These are phyloP conservation scores for Buceros bicornis DNA, from an alignment of 2,797 vertebrate genomes.

Conservation along the genomic window DNA sequence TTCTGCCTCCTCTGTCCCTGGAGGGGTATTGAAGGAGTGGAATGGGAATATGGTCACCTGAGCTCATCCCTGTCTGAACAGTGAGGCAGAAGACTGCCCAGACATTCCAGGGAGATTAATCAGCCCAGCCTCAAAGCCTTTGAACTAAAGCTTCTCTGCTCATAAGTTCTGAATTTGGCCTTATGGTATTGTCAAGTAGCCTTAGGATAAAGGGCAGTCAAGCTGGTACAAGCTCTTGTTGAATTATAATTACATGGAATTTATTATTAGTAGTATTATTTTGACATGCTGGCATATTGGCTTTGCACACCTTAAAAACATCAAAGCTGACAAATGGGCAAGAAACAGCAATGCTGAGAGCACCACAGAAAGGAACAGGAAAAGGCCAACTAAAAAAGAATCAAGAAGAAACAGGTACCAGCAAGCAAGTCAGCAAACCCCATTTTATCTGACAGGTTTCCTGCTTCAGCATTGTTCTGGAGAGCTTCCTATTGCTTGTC, in stretches of 20 bases:
- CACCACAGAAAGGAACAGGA: constrained; percentile 18
- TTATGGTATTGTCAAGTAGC: background rate
- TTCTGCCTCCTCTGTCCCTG: background rate
- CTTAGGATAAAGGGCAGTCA: constrained; percentile 49
- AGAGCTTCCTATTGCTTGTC: background rate
- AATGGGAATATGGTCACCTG: background rate
- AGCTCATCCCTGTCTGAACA: background rate
- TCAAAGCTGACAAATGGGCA: constrained; percentile 46
- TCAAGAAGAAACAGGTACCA: constrained; percentile 14
- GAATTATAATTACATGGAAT: constrained; percentile 35
- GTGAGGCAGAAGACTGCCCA: background rate
- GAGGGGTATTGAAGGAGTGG: background rate
- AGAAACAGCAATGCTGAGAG: background rate
- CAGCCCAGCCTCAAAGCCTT: constrained; percentile 31
- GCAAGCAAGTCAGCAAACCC: background rate
- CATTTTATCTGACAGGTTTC: background rate
- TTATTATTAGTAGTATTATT: constrained; percentile 13
- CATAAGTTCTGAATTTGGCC: constrained; percentile 4
- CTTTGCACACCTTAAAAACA: constrained; percentile 7
- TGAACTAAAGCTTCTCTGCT: background rate
- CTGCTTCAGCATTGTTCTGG: background rate
- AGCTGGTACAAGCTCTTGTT: constrained; percentile 38
- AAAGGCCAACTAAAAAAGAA: constrained; percentile 29
- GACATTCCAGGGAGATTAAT: constrained; percentile 7
- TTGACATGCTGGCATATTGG: background rate